Conservation (phyloP, 2,888 invertebrate genomes). For the Emmelina monodactyla region DNA sequence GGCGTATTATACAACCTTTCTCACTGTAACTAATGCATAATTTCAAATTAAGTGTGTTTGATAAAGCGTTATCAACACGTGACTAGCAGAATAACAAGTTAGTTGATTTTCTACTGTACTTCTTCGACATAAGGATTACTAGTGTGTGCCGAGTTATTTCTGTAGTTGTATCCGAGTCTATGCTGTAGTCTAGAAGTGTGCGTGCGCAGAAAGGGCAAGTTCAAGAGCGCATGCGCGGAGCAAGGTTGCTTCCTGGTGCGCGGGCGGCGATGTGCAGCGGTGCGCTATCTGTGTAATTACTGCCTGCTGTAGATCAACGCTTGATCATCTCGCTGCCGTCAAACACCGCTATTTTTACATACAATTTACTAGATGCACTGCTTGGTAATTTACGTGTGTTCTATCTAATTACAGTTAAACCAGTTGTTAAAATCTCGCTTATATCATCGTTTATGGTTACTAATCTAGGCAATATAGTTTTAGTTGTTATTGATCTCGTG, state of each 20-base stretch:
- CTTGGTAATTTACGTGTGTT: no score
- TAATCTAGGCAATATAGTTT: no score
- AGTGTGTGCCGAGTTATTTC: background rate
- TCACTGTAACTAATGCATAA: background rate
- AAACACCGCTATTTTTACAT: no score
- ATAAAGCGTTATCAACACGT: constrained; percentile 1
- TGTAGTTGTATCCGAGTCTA: background rate
- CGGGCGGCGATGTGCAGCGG: constrained; percentile 3
- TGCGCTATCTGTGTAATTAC: no score
- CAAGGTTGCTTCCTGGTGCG: constrained; percentile 52
- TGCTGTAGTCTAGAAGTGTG: background rate
- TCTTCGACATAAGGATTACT: background rate
- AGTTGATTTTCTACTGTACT: background rate
- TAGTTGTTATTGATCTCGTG: no score
- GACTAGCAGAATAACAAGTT: constrained; percentile 1
- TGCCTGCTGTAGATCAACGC: no score
- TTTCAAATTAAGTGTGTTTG: constrained; percentile 1
- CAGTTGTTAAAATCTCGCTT: no score
- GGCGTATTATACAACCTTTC: background rate
- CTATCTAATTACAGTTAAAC: no score
- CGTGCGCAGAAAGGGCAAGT: constrained; percentile 35
- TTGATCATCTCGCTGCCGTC: no score
- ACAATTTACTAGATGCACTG: no score
- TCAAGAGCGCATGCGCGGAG: constrained; percentile 35
- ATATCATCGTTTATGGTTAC: no score